Conservation (phyloP, 2,888 invertebrate genomes). For the Herminia tarsipennalis region DNA sequence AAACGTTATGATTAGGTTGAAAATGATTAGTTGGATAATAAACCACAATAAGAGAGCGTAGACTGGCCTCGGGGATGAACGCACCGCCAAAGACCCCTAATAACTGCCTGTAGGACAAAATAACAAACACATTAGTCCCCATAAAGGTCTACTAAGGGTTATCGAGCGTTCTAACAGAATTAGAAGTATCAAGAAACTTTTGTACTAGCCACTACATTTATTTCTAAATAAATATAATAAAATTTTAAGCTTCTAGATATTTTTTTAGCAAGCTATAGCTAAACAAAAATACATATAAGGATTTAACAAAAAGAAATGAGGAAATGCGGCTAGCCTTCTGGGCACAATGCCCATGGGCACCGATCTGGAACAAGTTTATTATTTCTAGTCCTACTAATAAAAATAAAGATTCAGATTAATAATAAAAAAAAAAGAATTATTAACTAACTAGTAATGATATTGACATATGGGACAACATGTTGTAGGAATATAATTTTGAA, state of each 20-base stretch:
- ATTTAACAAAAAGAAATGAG: no score
- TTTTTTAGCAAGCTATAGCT: no score
- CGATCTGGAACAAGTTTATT: no score
- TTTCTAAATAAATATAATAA: neutral
- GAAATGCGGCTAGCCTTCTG: no score
- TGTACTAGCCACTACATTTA: neutral
- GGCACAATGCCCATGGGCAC: no score
- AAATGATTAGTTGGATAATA: conserved; percentile 30
- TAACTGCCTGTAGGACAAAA: conserved; percentile 70
- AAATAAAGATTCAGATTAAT: no score
- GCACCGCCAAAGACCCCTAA: conserved; percentile 62
- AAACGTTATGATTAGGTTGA: conserved; percentile 22
- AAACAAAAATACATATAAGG: no score
- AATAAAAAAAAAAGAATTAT: no score
- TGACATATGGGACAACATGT: no score
- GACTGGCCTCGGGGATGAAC: conserved; percentile 29
- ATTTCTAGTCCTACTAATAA: no score
- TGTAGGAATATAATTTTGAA: no score
- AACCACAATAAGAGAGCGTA: conserved; percentile 26
- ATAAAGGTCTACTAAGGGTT: conserved; percentile 39
- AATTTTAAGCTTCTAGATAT: neutral
- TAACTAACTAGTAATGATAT: no score
- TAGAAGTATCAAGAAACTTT: neutral
- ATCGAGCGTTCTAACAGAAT: conserved; percentile 29
- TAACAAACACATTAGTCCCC: conserved; percentile 66